These are phyloP conservation scores for Tribolium madens DNA, from an alignment of 1,140 invertebrate genomes.

Conservation along the genomic window DNA sequence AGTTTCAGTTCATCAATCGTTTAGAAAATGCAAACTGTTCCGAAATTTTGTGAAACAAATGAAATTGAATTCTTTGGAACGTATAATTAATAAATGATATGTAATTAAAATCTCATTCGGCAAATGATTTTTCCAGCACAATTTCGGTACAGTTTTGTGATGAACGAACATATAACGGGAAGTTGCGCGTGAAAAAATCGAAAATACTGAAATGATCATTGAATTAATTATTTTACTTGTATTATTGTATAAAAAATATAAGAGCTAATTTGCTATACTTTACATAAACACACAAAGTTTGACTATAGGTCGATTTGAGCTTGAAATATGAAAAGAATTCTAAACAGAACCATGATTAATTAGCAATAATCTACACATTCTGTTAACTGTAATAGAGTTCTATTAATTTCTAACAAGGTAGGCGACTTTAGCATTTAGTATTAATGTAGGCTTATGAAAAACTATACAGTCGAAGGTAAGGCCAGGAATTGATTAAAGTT, in stretches of 20 bases:
- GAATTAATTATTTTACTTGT: conserved; percentile 32
- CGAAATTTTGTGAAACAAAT: neutral
- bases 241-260: conserved; percentile 45
- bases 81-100: too few relatives aligned
- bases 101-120: too few relatives aligned
- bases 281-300: conserved; percentile 38
- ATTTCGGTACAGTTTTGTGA: neutral
- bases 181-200: neutral
- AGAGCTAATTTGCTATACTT: conserved; percentile 43
- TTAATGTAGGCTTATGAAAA: conserved; percentile 38
- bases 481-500: conserved; percentile 22
- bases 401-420: conserved; percentile 42
- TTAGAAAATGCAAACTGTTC: neutral
- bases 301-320: conserved; percentile 26
- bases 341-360: neutral
- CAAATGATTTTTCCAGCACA: neutral
- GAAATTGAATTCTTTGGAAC: too few relatives aligned
- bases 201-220: conserved; percentile 20
- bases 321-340: conserved; percentile 25
- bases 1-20: neutral
- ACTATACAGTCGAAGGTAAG: conserved; percentile 43
- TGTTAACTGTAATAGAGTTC: conserved; percentile 40
- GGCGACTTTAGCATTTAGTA: conserved; percentile 39
- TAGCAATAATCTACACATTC: conserved; percentile 24
- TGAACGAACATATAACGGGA: neutral